A percentile compares a stretch with the other conserved stretches of the same genome.
Evolutionary conservation across 2,888 invertebrate species (phyloP).

Genomic region (Chouioia cunea): DNA sequence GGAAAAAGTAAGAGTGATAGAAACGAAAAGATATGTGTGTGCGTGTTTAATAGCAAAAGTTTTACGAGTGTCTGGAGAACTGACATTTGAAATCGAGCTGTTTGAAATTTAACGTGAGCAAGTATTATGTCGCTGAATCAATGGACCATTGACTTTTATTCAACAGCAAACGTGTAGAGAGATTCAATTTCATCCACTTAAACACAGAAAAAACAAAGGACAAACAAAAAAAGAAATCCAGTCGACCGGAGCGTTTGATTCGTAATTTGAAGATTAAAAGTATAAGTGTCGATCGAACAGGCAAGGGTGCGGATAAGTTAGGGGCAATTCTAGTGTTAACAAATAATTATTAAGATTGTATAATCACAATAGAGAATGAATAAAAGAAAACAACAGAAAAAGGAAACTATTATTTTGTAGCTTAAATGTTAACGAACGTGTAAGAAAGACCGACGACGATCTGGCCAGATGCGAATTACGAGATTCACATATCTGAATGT

Average conservation of each 20-base stretch:
- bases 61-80: constrained; percentile 42
- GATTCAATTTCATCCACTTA: constrained; percentile 32
- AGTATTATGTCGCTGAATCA: constrained; percentile 39
- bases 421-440: constrained; percentile 41
- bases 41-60: constrained; percentile 43
- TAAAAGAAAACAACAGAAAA: constrained; percentile 33
- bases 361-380: constrained; percentile 45
- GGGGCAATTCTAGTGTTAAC: constrained; percentile 47
- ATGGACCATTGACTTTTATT: constrained; percentile 43
- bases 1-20: constrained; percentile 32
- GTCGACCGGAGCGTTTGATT: constrained; percentile 36
- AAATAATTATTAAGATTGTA: constrained; percentile 47
- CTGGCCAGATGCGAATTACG: constrained; percentile 36
- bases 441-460: constrained; percentile 37
- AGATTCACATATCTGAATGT: constrained; percentile 38
- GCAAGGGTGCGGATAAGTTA: constrained; percentile 47
- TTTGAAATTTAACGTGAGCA: constrained; percentile 35
- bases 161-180: constrained; percentile 40
- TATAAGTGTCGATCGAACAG: constrained; percentile 40
- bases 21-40: constrained; percentile 34
- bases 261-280: constrained; percentile 31
- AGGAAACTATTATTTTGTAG: constrained; percentile 47
- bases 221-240: constrained; percentile 12
- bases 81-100: constrained; percentile 39
- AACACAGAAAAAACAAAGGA: constrained; percentile 21